These are phyloP conservation scores for Haplotaxodon microlepis DNA, from an alignment of 2,113 vertebrate genomes.

Conservation along the genomic window DNA sequence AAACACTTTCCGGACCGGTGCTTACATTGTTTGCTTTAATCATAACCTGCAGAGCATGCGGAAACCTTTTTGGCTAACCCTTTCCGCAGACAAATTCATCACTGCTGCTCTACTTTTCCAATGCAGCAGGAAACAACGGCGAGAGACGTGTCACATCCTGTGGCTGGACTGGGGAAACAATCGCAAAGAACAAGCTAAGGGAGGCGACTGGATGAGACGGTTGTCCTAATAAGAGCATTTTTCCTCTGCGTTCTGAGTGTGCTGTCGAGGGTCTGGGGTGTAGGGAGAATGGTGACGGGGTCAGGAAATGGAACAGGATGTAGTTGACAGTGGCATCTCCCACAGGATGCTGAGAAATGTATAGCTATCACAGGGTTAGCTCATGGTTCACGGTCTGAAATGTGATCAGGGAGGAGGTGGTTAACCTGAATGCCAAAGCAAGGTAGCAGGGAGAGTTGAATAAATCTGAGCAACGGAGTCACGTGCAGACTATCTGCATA, in stretches of 20 bases:
- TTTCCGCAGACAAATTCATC: conserved; percentile 43
- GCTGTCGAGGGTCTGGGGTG: not conserved
- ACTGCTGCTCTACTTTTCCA: conserved; percentile 37
- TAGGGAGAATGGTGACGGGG: conserved; percentile 6
- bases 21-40: conserved; percentile 45
- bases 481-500: not conserved
- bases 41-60: conserved; percentile 35
- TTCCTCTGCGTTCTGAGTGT: conserved; percentile 9
- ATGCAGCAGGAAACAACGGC: conserved; percentile 41
- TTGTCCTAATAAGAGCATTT: conserved; percentile 4
- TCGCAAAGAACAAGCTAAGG: not conserved
- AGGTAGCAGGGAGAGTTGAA: not conserved
- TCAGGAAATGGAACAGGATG: conserved; percentile 48
- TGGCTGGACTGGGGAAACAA: conserved; percentile 17
- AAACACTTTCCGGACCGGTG: not conserved
- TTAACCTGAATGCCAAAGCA: not conserved
- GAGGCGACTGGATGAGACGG: conserved; percentile 13
- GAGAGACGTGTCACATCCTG: conserved; percentile 50
- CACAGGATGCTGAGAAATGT: conserved; percentile 53
- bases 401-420: not conserved
- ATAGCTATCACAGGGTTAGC: conserved; percentile 6
- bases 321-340: conserved; percentile 35
- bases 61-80: conserved; percentile 25
- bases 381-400: not conserved
- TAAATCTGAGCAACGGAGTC: not conserved